A percentile compares a stretch with the other conserved stretches of the same genome.
Conservation (phyloP, 2,888 invertebrate genomes). For the Himalopsyche kuldschensis region DNA sequence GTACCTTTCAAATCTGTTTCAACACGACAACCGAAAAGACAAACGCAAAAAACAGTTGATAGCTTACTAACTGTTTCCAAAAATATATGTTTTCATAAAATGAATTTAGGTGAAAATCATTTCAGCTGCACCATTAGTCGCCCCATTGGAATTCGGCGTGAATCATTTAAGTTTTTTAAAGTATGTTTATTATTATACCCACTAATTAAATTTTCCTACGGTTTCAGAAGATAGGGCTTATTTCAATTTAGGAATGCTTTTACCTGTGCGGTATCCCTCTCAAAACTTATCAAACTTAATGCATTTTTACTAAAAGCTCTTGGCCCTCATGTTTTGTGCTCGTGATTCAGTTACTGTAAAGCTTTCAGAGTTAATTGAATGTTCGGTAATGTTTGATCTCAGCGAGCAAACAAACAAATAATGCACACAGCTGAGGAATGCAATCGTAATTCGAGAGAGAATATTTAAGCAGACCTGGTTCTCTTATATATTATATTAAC, state of each 20-base stretch:
- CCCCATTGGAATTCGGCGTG: too few species aligned
- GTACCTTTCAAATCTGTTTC: too few species aligned
- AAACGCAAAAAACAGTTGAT: too few species aligned
- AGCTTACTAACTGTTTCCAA: too few species aligned
- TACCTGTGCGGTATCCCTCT: neutral
- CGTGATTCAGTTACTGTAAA: neutral
- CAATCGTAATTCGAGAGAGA: neutral
- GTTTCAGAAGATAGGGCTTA: neutral
- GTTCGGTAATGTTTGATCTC: neutral
- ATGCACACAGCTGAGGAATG: neutral
- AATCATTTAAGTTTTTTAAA: too few species aligned
- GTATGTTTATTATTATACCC: too few species aligned
- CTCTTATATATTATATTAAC: neutral
- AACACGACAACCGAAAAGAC: too few species aligned
- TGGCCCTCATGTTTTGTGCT: neutral
- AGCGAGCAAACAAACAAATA: neutral
- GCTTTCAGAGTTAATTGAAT: neutral
- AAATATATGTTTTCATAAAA: too few species aligned
- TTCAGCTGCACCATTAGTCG: too few species aligned
- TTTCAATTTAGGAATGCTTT: neutral
- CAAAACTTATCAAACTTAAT: neutral
- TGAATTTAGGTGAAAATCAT: too few species aligned
- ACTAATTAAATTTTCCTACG: neutral
- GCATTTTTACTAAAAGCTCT: neutral
- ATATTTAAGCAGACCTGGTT: neutral